Percentiles rank a stretch among this genome's conserved stretches.
Evolutionary conservation across 1,140 invertebrate species (phyloP).

Genomic region (Ceratosolen fusciceps): DNA sequence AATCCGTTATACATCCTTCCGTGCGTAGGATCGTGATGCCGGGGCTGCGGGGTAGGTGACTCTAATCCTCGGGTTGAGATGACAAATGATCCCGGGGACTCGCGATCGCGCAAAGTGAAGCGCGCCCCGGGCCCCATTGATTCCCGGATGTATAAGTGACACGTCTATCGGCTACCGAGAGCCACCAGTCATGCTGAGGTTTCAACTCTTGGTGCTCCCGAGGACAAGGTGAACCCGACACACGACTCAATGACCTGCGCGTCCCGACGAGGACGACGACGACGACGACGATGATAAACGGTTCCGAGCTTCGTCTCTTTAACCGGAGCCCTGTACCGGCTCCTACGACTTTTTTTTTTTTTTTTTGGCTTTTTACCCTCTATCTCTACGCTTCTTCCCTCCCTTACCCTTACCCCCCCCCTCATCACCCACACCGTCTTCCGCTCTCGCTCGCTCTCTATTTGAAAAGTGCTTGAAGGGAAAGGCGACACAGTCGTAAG

Average conservation of each 20-base stretch:
- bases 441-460: neutral
- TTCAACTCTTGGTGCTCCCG: constrained; percentile 64
- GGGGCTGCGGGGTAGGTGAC: neutral
- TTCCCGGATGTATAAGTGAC: constrained; percentile 68
- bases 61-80: constrained; percentile 53
- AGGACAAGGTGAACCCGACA: constrained; percentile 50
- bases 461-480: neutral
- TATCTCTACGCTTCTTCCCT: neutral
- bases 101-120: constrained; percentile 58
- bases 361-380: neutral
- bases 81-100: constrained; percentile 64
- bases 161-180: constrained; percentile 69
- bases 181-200: constrained; percentile 71
- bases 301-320: constrained; percentile 53
- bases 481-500: neutral
- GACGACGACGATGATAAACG: constrained; percentile 61
- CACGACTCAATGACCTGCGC: constrained; percentile 55
- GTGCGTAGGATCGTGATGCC: neutral
- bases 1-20: constrained; percentile 29
- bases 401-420: neutral
- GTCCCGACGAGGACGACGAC: constrained; percentile 11
- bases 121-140: constrained; percentile 62
- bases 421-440: neutral
- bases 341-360: neutral
- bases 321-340: constrained; percentile 5